Evolutionary conservation across 2,888 invertebrate genomes (phyloP), one percentile per base, ranked within the genome.

Genomic region (Vandiemenella viatica): DNA sequence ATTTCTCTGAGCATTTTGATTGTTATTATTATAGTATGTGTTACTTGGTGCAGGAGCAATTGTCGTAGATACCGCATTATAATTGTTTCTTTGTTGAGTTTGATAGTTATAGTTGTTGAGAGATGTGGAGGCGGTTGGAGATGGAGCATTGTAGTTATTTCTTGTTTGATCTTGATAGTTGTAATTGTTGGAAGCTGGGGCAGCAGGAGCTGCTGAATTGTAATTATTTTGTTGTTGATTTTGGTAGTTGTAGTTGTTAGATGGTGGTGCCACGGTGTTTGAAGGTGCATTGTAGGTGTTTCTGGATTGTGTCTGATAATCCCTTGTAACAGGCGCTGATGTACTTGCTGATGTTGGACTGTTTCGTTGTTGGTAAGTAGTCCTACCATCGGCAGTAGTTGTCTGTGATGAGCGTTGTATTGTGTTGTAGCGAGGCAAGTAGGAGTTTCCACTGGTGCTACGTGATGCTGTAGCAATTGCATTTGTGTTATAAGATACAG

Each of bases 391-490:
- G 2, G 43, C 32, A 10, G 32, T 2, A 32, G 32, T 45, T 7
- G 49, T 19, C 20, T 20, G 21, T 17, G 32, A 42, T 7, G 21
- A 37, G 22, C 50, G 23, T 19, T 48, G 45, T 17, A 53, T 45
- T 5, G 53, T 53, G 45, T 53, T 53, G 50, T 53, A 53, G 18
- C 53, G 51, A 6, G 51, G 53, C 13, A 48, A 46, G 38, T 51
- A 51, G 4, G 32, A 26, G 41, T 42, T 51, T 16, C 41, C 17
- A 26, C 8, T 19, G n/a, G 18, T 37, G 46, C n/a, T 16, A 8
- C 8, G 48, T 32, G 13, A 20, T 37, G n/a, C 38, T 38, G 10
- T 46, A 17, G 23, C 23, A 41, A 6, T 46, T 19, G 10, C 19
- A 22, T 4, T n/a, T 4, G 32, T 40, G 41, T 42, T 51, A 18